Evolutionary conservation across 2,113 vertebrate species (phyloP).

Genomic region (Grammomys surdaster): DNA sequence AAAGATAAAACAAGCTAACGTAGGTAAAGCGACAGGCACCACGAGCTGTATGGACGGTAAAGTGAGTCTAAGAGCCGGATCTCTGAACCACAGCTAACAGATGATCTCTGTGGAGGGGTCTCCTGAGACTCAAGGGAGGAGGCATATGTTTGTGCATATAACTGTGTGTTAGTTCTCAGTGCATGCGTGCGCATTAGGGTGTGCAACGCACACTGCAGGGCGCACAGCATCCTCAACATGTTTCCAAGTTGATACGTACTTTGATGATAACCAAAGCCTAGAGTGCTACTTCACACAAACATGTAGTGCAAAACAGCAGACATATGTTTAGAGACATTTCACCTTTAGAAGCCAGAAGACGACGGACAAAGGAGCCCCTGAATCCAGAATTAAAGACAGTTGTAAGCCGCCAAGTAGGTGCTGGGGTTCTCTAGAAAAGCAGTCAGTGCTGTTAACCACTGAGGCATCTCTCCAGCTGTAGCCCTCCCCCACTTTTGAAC

Average conservation of each 20-base stretch:
- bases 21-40: background rate
- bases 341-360: background rate
- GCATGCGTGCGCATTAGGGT: background rate
- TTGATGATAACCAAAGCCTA: background rate
- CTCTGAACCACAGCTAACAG: background rate
- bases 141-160: background rate
- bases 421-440: background rate
- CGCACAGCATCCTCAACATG: background rate
- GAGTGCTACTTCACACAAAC: background rate
- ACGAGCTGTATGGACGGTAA: background rate
- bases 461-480: background rate
- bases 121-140: background rate
- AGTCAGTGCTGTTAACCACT: background rate
- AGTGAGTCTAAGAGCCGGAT: background rate
- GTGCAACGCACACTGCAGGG: background rate
- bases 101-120: background rate
- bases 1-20: slow-evolving; percentile 1
- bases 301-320: background rate
- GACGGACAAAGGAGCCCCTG: background rate
- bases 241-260: background rate
- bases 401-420: background rate
- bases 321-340: background rate
- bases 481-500: background rate
- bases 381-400: background rate
- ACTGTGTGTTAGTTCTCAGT: background rate